These are phyloP conservation scores for Alloplasta piceator DNA, from an alignment of 2,888 invertebrate genomes.

Conservation along the genomic window DNA sequence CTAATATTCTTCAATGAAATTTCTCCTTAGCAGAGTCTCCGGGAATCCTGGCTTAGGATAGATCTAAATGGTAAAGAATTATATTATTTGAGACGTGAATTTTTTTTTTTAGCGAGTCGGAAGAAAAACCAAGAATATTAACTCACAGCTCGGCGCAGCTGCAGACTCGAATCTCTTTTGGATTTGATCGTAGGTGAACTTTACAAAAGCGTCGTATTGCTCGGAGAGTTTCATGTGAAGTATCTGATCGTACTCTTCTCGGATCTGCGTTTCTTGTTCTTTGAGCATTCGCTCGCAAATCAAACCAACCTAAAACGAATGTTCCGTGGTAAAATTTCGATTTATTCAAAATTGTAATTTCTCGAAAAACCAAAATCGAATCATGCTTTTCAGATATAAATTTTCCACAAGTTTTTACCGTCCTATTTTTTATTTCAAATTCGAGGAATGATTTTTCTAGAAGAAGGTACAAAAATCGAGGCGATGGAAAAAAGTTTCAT, in stretches of 20 bases:
- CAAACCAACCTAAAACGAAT: slow-evolving; percentile 90
- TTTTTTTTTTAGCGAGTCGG: neutral
- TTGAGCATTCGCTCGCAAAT: slow-evolving; percentile 99
- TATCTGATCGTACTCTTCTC: slow-evolving; percentile 97
- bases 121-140: slow-evolving; percentile 11
- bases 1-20: slow-evolving; percentile 80
- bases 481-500: no score
- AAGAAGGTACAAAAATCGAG: no score
- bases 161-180: slow-evolving; percentile 85
- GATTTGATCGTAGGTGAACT: slow-evolving; percentile 99
- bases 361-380: no score
- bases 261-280: slow-evolving; percentile 96
- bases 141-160: slow-evolving; percentile 82
- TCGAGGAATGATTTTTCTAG: no score
- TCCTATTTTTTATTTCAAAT: no score
- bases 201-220: slow-evolving; percentile 99
- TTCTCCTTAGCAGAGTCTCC: slow-evolving; percentile 74
- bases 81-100: neutral
- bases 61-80: slow-evolving; percentile 74
- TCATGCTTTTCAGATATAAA: no score
- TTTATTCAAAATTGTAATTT: no score
- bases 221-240: slow-evolving; percentile 97
- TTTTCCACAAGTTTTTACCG: no score
- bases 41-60: slow-evolving; percentile 80
- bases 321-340: no score